phyloP scores from a whole-genome alignment of 2,797 vertebrate genomes.

The Myiothlypis chrysogaster region DNA sequence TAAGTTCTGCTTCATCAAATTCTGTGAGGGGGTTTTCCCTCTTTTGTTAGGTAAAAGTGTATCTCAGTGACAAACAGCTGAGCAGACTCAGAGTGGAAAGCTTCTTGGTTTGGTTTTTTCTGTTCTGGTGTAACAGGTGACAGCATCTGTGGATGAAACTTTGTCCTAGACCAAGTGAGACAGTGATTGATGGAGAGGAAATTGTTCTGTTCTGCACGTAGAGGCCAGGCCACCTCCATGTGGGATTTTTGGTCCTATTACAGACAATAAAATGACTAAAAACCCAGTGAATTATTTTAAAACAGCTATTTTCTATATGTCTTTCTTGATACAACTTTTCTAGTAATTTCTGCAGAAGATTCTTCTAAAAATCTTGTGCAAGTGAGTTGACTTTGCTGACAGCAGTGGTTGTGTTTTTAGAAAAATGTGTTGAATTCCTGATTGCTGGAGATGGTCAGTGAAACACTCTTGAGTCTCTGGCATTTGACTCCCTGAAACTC shows the following conservation, averaged over 20 bases:
- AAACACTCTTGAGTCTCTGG: neutral
- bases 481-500: neutral
- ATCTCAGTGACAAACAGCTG: neutral
- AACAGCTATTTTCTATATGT: neutral
- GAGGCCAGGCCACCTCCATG: neutral
- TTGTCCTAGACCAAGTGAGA: neutral
- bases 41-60: neutral
- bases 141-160: neutral
- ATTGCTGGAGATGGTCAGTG: neutral
- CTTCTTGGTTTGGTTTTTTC: neutral
- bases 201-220: neutral
- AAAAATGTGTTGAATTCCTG: neutral
- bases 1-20: neutral
- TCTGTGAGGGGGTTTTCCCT: rapidly evolving
- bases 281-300: neutral
- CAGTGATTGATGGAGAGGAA: neutral
- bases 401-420: neutral
- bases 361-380: neutral
- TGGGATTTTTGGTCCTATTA: neutral
- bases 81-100: neutral
- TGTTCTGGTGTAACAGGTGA: neutral
- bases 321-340: neutral
- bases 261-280: neutral
- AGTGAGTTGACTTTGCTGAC: neutral
- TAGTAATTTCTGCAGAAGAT: neutral